Base-by-base conservation (phyloP, 2,113 vertebrate species). In the Oenanthe melanoleuca region DNA sequence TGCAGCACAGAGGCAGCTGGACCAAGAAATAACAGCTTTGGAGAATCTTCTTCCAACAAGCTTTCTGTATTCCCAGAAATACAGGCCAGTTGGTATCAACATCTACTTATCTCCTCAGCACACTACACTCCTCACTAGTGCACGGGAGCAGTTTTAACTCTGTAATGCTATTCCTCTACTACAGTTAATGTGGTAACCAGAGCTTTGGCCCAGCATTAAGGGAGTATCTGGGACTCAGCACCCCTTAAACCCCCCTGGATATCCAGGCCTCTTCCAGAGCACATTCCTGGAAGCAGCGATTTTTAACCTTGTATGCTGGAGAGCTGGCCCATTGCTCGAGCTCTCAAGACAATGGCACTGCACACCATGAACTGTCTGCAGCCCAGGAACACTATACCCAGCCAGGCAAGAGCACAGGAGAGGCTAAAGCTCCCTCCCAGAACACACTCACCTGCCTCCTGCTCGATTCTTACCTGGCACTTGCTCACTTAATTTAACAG, bases 211-310 rank as follows among this genome's bases (percentile, higher is more conserved):
- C 55, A 65, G 24, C 40, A 33, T 29, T 29, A 28, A 56, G 7
- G 29, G 12, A 71, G 0, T 13, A 47, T n/a, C 18, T 52, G 26
- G 29, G 26, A 49, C 19, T 15, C 44, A 22, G 15, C 55, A 61
- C 5, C 3, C 9, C 11, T 3, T 3, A 18, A 28, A 3, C 4
- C 11, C 3, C 2, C 3, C 21, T 4, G 2, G 7, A 26, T 44
- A 75, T 12, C 17, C 44, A 66, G 8, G 9, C 22, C 23, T 47
- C 61, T 61, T 47, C 60, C 31, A 29, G 1, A 74, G 28, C 47
- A 7, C 0, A 0, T 11, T 72, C 38, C 67, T 67, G 34, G 22
- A 63, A 91, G 38, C 11, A 2, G 31, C 23, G 23, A 33, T 6
- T 81, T 69, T 24, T 45, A 25, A 50, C 22, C 7, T 45, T 29